A percentile compares a stretch with the other conserved stretches of the same genome.
phyloP scores from a whole-genome alignment of 1,140 invertebrate genomes.

The Aphis craccivora region DNA sequence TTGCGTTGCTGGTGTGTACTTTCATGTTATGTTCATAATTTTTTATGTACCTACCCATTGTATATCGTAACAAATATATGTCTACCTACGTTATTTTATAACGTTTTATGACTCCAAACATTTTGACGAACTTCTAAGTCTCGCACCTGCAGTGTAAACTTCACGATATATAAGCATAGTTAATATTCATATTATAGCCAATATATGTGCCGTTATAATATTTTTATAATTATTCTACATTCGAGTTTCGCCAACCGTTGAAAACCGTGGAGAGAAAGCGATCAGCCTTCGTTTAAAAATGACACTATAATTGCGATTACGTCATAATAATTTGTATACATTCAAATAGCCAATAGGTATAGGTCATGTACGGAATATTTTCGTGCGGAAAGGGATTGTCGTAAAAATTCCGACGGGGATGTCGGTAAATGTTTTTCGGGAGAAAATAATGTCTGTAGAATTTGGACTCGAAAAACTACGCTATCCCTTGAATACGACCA shows the following conservation, averaged over 20 bases:
- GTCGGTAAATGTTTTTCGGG: background rate
- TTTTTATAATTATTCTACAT: background rate
- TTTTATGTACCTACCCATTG: background rate
- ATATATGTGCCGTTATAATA: background rate
- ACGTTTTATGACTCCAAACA: background rate
- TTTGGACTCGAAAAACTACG: background rate
- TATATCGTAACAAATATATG: background rate
- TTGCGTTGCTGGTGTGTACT: background rate
- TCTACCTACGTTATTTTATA: background rate
- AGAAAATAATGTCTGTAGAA: background rate
- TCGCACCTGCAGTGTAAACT: background rate
- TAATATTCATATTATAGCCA: background rate
- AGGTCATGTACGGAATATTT: background rate
- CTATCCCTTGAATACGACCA: background rate
- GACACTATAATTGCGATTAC: background rate
- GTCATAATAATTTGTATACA: background rate
- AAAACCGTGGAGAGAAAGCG: background rate
- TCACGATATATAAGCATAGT: no score
- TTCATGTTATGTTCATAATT: slow-evolving; percentile 2
- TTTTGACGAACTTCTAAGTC: slow-evolving; percentile 3
- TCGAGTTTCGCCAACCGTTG: background rate
- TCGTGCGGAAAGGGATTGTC: background rate
- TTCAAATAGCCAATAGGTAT: background rate
- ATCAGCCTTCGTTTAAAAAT: background rate
- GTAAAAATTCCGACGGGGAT: background rate